phyloP scores from a whole-genome alignment of 2,113 vertebrate species.

The Archocentrus centrarchus region DNA sequence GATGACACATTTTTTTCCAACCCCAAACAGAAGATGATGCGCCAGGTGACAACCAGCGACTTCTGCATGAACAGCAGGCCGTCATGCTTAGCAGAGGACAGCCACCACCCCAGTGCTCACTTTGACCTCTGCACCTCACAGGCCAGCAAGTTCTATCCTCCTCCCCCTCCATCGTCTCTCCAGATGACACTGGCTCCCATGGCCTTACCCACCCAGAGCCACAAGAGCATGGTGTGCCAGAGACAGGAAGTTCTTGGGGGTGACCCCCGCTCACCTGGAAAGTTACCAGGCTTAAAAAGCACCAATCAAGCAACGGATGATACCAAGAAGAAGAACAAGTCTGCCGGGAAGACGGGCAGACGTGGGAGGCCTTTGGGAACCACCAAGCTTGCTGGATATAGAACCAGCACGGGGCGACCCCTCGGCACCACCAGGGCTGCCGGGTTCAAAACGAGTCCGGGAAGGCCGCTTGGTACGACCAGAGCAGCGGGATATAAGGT shows the following conservation, averaged over 20 bases:
- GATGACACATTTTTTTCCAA: slow-evolving; percentile 43
- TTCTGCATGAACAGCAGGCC: slow-evolving; percentile 93
- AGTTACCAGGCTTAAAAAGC: slow-evolving; percentile 81
- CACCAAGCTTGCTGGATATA: slow-evolving; percentile 96
- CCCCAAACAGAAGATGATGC: slow-evolving; percentile 93
- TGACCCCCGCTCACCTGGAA: slow-evolving; percentile 81
- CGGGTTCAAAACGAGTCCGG: slow-evolving; percentile 98
- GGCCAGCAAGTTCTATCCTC: slow-evolving; percentile 90
- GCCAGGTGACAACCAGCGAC: slow-evolving; percentile 90
- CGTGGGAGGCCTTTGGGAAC: slow-evolving; percentile 94
- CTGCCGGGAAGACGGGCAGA: slow-evolving; percentile 89
- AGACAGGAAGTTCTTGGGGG: slow-evolving; percentile 86
- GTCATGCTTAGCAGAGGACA: slow-evolving; percentile 91
- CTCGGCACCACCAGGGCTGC: slow-evolving; percentile 97
- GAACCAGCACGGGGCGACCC: slow-evolving; percentile 97
- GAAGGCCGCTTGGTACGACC: slow-evolving; percentile 95
- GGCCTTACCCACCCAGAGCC: slow-evolving; percentile 78
- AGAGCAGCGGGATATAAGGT: slow-evolving; percentile 98
- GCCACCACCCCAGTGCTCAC: slow-evolving; percentile 87
- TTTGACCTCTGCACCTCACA: slow-evolving; percentile 93
- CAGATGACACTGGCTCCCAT: slow-evolving; percentile 81
- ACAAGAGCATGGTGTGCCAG: slow-evolving; percentile 91
- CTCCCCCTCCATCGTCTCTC: slow-evolving; percentile 81
- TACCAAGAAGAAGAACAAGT: slow-evolving; percentile 93
- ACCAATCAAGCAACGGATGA: slow-evolving; percentile 86